Evolutionary conservation across 2,113 vertebrate species (phyloP).

Genomic region (Telmatochromis sp.): DNA sequence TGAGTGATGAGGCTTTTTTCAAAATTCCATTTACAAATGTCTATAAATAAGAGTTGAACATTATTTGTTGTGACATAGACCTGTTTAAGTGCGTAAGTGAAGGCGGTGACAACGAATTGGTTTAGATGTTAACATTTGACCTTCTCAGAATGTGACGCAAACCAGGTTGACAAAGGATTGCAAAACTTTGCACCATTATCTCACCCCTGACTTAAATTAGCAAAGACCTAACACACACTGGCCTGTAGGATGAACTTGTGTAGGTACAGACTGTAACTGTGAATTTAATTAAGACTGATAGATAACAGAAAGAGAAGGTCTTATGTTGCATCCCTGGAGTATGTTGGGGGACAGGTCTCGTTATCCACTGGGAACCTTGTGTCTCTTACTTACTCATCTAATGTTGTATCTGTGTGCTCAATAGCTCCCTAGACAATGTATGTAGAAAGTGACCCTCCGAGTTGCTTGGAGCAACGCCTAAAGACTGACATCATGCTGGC

Average conservation of each 20-base stretch:
- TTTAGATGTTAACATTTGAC: slow-evolving; percentile 5
- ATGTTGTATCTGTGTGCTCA: neutral
- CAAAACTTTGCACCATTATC: slow-evolving; percentile 6
- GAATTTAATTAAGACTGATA: slow-evolving; percentile 29
- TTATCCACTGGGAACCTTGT: slow-evolving; percentile 8
- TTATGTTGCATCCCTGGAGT: slow-evolving; percentile 18
- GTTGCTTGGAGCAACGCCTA: neutral
- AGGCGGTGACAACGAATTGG: neutral
- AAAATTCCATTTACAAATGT: neutral
- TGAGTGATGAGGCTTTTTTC: accelerated
- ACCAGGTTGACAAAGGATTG: slow-evolving; percentile 17
- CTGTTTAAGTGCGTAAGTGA: neutral
- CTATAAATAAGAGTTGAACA: neutral
- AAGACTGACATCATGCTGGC: slow-evolving; percentile 1
- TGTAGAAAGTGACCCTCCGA: neutral
- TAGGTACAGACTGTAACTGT: neutral
- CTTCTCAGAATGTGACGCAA: slow-evolving; percentile 27
- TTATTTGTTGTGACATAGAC: neutral
- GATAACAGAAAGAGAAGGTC: neutral
- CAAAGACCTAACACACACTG: neutral
- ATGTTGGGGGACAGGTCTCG: neutral
- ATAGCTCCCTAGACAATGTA: slow-evolving; percentile 9
- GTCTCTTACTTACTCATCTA: slow-evolving; percentile 20
- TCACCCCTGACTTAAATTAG: slow-evolving; percentile 32
- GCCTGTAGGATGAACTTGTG: neutral